These are phyloP conservation scores for Metaphire vulgaris DNA, from an alignment of 1,140 invertebrate species.

Conservation along the genomic window DNA sequence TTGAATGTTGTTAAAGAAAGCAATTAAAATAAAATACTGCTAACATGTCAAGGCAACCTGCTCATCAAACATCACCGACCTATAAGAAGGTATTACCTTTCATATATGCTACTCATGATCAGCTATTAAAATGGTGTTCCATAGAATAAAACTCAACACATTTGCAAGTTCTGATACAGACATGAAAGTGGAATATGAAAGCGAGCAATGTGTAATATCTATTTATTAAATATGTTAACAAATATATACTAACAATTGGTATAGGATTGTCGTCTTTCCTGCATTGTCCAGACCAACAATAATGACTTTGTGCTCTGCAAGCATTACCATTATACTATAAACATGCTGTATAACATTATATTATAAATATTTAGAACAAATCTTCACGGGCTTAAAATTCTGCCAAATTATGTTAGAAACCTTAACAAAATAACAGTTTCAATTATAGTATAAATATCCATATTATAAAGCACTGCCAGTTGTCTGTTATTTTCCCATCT, in stretches of 20 bases:
- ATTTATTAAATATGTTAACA: neutral
- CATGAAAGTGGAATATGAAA: neutral
- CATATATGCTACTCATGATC: neutral
- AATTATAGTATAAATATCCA: neutral
- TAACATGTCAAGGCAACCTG: no score
- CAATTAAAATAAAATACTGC: neutral
- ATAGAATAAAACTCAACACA: neutral
- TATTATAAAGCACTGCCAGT: neutral
- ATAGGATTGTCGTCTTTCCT: constrained; percentile 98
- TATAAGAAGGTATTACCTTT: no score
- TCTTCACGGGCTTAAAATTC: neutral
- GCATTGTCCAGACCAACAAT: constrained; percentile 98
- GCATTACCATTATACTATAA: neutral
- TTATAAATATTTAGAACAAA: neutral
- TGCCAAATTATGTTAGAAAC: neutral
- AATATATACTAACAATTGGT: constrained; percentile 69
- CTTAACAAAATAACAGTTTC: neutral
- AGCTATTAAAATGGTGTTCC: neutral
- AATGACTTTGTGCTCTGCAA: constrained; percentile 64
- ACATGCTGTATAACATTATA: neutral
- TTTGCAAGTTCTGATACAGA: neutral
- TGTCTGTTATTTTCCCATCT: neutral
- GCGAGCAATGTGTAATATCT: neutral
- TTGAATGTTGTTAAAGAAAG: neutral
- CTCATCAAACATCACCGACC: no score